Evolutionary conservation across 2,888 invertebrate species (phyloP), one percentile per base, ranked within the genome.

Genomic region (Daptonema setosum): DNA sequence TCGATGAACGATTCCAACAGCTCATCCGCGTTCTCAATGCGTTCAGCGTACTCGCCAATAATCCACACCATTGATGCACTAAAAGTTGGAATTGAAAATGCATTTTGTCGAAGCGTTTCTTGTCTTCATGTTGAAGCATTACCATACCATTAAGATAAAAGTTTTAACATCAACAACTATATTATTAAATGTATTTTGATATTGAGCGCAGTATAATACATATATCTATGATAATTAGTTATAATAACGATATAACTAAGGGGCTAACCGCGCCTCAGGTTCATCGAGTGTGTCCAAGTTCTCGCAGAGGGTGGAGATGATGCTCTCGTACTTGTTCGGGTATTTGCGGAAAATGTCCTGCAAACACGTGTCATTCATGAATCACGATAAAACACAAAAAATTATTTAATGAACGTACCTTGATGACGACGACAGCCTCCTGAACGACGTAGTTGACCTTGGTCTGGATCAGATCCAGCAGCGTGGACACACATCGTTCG

Each of bases 391-490:
- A 11, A 14, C 53, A 26, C 11, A 24, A 52, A 52, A 52, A 5
- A 52, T 52, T 28, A n/a, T 14, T 11, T 24, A 28, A 52, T 25
- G n/a, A 52, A 52, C 25, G 14, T 52, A 68, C 72, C 76, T 99
- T 97, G 69, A 97, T 97, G 26, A 97, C 97, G 17, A 97, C 97
- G 61, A 97, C 93, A 0, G 97, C 97, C 72, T 99, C 97, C 73
- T 99, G 97, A 0, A 97, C 97, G 22, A 97, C 97, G 71, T 99
- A 97, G 78, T 99, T 99, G 63, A 82, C 95, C 77, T 99, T 99
- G 0, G 97, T 99, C 74, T 97, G 95, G 69, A 99, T 97, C 56
- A 97, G 78, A 72, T 97, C 97, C 26, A 99, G 75, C 11, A 97
- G 78, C 0, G 97, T 99, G 2, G 91, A 87, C 0, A 97, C 97